Percentiles rank a stretch among this genome's conserved stretches.
Conservation (phyloP, 2,888 invertebrate species). For the Nemapogon koenigi region DNA sequence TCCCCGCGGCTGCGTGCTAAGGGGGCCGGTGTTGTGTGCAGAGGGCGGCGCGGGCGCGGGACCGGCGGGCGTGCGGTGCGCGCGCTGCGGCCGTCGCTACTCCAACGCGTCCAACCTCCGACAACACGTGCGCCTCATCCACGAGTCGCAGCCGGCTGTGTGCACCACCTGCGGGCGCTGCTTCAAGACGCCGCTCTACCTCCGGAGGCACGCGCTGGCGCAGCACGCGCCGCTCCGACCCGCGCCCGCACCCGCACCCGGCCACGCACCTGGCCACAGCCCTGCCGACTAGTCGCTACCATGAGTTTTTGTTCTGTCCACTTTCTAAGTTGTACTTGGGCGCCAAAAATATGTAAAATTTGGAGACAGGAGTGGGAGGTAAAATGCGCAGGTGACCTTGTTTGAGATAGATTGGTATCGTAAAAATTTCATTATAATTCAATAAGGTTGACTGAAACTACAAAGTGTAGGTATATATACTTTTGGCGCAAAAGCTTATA, state of each 20-base stretch:
- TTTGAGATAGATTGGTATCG: no score
- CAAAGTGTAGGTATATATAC: no score
- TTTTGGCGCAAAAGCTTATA: no score
- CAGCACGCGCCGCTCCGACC: constrained; percentile 52
- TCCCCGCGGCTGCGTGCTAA: constrained; percentile 15
- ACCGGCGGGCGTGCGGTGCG: constrained; percentile 60
- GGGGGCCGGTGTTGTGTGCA: constrained; percentile 29
- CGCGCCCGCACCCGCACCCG: constrained; percentile 21
- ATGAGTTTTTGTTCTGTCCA: background rate
- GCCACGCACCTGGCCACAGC: constrained; percentile 27
- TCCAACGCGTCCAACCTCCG: constrained; percentile 76
- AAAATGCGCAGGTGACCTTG: constrained; percentile 31
- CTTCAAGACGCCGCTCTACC: constrained; percentile 79
- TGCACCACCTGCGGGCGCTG: constrained; percentile 75
- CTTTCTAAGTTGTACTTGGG: no score
- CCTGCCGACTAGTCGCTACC: constrained; percentile 28
- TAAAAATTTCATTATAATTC: no score
- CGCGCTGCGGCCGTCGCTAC: constrained; percentile 73
- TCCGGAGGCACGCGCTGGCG: constrained; percentile 77
- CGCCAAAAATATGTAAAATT: no score
- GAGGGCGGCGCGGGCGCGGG: constrained; percentile 23
- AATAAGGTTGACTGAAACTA: no score
- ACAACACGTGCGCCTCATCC: constrained; percentile 78
- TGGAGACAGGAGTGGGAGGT: no score
- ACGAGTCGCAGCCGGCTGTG: constrained; percentile 73